phyloP scores from a whole-genome alignment of 2,888 invertebrate species.

The Drosophila mulleri region DNA sequence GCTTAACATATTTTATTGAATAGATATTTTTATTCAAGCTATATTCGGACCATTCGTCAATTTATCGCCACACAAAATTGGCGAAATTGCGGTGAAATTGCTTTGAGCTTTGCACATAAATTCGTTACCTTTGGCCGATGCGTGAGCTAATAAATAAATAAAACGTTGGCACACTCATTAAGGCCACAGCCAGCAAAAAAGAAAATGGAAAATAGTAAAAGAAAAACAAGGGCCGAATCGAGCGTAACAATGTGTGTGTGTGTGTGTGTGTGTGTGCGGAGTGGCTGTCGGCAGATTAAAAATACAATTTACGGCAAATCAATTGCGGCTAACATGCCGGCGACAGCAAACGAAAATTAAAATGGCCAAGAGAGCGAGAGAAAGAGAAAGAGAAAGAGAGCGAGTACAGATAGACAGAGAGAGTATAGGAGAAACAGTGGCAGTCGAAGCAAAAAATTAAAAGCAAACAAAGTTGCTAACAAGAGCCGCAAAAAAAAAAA shows the following conservation, averaged over 20 bases:
- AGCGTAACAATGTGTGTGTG: slow-evolving; percentile 29
- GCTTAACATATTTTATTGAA: not conserved
- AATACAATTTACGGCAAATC: slow-evolving; percentile 81
- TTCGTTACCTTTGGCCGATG: slow-evolving; percentile 1
- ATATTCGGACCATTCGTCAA: not conserved
- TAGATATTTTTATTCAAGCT: not conserved
- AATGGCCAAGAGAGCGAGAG: slow-evolving; percentile 36
- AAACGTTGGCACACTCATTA: slow-evolving; percentile 65
- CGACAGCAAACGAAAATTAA: slow-evolving; percentile 69
- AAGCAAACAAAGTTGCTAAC: slow-evolving; percentile 58
- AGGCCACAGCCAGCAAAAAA: slow-evolving; percentile 20
- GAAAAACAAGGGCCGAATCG: slow-evolving; percentile 25
- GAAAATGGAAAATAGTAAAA: slow-evolving; percentile 6
- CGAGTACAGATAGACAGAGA: not conserved
- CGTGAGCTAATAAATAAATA: slow-evolving; percentile 60
- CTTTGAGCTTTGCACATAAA: not conserved
- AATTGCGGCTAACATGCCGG: slow-evolving; percentile 75
- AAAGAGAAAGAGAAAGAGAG: not conserved
- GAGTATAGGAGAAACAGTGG: slow-evolving; percentile 13
- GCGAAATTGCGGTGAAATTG: slow-evolving; percentile 19
- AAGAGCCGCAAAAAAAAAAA: slow-evolving; percentile 15
- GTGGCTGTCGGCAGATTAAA: slow-evolving; percentile 75
- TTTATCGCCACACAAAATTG: not conserved
- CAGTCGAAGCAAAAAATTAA: slow-evolving; percentile 73
- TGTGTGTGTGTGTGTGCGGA: slow-evolving; percentile 1